phyloP scores from a whole-genome alignment of 2,113 vertebrate species.

The Tachycineta bicolor region DNA sequence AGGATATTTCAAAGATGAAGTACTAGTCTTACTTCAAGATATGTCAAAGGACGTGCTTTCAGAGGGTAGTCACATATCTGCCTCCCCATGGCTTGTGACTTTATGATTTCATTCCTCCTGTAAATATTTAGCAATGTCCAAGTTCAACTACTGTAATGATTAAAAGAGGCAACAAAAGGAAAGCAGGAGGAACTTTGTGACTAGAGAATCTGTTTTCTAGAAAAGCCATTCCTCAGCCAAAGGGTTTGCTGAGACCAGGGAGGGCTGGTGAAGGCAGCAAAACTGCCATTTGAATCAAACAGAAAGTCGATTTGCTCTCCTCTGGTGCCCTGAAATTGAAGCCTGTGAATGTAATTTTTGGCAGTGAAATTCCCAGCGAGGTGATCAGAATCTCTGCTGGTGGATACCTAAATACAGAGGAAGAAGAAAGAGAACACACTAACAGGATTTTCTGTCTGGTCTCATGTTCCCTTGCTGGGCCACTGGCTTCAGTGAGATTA shows the following conservation, averaged over 20 bases:
- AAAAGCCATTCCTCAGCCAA: background rate
- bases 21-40: slow-evolving; percentile 10
- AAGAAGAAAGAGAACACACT: background rate
- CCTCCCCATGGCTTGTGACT: background rate
- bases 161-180: background rate
- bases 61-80: slow-evolving; percentile 31
- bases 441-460: background rate
- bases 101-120: background rate
- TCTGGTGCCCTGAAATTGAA: background rate
- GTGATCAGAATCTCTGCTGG: background rate
- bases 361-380: background rate
- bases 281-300: background rate
- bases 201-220: background rate
- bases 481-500: background rate
- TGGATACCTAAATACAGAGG: background rate
- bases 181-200: background rate
- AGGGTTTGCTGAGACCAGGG: background rate
- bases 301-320: background rate
- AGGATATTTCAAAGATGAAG: slow-evolving; percentile 39
- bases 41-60: slow-evolving; percentile 27
- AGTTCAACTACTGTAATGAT: background rate
- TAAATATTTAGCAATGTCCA: background rate
- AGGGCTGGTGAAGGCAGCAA: background rate
- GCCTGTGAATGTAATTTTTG: background rate
- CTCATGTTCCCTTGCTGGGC: background rate